Percentiles rank a stretch among this genome's conserved stretches.
phyloP scores from a whole-genome alignment of 2,797 vertebrate species.

The Hypotaenidia philippensis region DNA sequence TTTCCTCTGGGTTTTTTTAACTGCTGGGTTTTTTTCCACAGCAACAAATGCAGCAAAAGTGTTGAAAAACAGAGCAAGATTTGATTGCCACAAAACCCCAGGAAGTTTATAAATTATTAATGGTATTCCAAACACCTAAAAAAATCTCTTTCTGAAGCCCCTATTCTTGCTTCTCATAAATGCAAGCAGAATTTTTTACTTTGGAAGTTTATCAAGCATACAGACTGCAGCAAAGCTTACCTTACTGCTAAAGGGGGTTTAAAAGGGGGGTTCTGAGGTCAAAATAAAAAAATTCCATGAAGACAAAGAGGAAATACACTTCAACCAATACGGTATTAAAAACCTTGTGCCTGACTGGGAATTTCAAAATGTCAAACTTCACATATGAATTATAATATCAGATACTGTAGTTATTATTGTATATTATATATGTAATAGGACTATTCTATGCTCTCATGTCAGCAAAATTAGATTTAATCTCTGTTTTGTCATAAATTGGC shows the following conservation, averaged over 20 bases:
- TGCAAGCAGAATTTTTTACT: neutral
- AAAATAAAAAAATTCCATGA: neutral
- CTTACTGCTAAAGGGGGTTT: neutral
- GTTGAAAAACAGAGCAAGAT: neutral
- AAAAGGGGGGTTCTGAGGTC: neutral
- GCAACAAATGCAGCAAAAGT: neutral
- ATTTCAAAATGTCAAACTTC: neutral
- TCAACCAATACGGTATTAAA: neutral
- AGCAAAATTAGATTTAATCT: slow-evolving; percentile 35
- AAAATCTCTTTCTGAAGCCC: fast-evolving
- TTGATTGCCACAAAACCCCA: neutral
- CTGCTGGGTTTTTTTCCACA: neutral
- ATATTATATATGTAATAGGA: neutral
- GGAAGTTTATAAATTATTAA: neutral
- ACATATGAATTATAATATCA: neutral
- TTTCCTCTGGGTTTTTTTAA: neutral
- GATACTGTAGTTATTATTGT: neutral
- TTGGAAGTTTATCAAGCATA: neutral
- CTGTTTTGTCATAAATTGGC: neutral
- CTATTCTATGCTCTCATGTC: neutral
- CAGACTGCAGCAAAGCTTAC: neutral
- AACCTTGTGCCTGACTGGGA: neutral
- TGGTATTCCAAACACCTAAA: neutral
- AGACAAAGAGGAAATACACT: neutral
- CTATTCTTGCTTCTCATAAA: neutral